phyloP scores from a whole-genome alignment of 2,113 vertebrate genomes.

The Chloebia gouldiae region DNA sequence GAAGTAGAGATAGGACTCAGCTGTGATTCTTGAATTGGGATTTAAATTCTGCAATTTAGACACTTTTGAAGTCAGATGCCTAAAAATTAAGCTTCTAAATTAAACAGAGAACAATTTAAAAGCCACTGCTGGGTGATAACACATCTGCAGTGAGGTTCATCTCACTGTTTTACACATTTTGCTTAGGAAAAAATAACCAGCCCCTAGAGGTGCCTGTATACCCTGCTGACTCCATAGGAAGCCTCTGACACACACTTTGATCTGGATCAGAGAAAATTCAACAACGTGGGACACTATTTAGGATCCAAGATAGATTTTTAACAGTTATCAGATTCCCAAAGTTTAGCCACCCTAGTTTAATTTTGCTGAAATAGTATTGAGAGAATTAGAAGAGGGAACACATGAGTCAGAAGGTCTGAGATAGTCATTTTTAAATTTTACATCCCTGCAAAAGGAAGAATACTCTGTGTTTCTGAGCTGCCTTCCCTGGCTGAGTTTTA shows the following conservation, averaged over 20 bases:
- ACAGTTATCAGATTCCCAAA: neutral
- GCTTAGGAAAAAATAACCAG: neutral
- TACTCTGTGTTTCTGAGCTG: neutral
- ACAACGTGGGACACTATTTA: neutral
- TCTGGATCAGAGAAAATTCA: neutral
- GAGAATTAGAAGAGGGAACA: neutral
- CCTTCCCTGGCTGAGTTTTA: neutral
- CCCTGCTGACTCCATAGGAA: neutral
- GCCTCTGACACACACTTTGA: neutral
- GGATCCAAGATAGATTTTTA: fast-evolving
- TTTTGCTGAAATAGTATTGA: neutral
- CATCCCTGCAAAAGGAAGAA: neutral
- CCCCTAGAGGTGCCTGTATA: neutral
- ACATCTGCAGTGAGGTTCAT: neutral
- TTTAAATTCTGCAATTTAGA: neutral
- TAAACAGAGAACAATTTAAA: neutral
- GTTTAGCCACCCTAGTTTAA: neutral
- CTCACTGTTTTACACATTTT: neutral
- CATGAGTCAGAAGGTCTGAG: neutral
- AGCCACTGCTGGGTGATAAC: neutral
- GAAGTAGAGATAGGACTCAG: neutral
- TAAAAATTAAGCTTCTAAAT: neutral
- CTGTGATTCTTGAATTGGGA: neutral
- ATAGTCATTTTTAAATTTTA: neutral
- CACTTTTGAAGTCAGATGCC: neutral